These are phyloP conservation scores for Musca vetustissima DNA, from an alignment of 1,140 invertebrate genomes.

Conservation along the genomic window DNA sequence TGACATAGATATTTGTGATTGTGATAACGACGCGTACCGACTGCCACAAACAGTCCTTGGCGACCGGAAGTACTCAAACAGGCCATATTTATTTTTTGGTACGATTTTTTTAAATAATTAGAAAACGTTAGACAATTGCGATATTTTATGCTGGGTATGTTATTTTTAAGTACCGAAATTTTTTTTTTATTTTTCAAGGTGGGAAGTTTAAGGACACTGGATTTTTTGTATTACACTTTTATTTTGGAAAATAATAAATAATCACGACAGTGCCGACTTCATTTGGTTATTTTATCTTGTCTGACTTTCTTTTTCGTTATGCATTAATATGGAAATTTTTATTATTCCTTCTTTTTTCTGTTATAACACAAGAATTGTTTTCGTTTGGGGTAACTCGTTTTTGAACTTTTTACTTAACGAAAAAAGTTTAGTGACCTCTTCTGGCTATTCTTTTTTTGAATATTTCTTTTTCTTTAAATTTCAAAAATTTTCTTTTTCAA, in stretches of 20 bases:
- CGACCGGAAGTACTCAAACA: conserved; percentile 53
- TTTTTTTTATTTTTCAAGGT: too few relatives aligned
- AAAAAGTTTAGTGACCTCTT: conserved; percentile 16
- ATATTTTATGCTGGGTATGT: too few relatives aligned
- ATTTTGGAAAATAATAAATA: background rate
- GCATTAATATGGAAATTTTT: too few relatives aligned
- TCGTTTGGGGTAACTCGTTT: conserved; percentile 1
- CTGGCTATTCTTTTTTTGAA: background rate
- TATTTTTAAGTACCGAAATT: too few relatives aligned
- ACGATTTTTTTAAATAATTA: background rate
- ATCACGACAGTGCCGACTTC: too few relatives aligned
- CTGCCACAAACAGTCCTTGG: conserved; percentile 34
- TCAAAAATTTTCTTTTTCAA: conserved; percentile 6
- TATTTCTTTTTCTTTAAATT: conserved; percentile 14
- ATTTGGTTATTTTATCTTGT: too few relatives aligned
- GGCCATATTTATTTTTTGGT: conserved; percentile 39
- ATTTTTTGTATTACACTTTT: background rate
- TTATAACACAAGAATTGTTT: too few relatives aligned
- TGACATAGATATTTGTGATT: conserved; percentile 43
- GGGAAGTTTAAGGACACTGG: background rate
- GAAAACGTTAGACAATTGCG: background rate
- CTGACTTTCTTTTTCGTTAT: too few relatives aligned
- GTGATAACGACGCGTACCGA: conserved; percentile 46
- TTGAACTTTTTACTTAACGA: conserved; percentile 2
- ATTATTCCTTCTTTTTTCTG: too few relatives aligned